Evolutionary conservation across 2,888 invertebrate species (phyloP).

Genomic region (Deroplatys truncata): DNA sequence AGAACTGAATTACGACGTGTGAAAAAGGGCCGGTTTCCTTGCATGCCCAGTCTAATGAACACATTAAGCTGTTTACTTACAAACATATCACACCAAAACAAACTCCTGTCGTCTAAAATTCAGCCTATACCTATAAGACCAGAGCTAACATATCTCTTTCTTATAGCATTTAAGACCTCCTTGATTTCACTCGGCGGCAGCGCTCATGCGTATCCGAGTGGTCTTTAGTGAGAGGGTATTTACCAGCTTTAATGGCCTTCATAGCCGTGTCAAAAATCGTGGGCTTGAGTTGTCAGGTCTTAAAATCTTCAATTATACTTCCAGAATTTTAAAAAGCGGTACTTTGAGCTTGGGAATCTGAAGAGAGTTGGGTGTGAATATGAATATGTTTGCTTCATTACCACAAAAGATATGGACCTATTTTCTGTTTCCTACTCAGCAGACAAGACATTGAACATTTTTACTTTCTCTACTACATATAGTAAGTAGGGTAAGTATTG

Average conservation of each 20-base stretch:
- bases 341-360: no score
- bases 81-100: background rate
- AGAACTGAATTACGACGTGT: background rate
- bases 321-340: no score
- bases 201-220: background rate
- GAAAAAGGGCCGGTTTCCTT: background rate
- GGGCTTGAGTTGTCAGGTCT: background rate
- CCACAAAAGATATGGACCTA: no score
- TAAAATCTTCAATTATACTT: background rate
- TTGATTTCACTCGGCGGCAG: background rate
- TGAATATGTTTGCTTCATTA: no score
- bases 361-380: no score
- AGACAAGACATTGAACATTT: no score
- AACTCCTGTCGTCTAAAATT: background rate
- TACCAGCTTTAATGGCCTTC: background rate
- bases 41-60: background rate
- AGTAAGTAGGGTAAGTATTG: no score
- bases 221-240: background rate
- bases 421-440: no score
- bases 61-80: background rate
- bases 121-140: background rate
- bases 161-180: background rate
- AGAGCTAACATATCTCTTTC: background rate
- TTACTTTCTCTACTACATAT: no score
- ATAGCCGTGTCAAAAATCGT: background rate